These are phyloP conservation scores for Lagopus muta DNA, from an alignment of 2,113 vertebrate genomes.

Conservation along the genomic window DNA sequence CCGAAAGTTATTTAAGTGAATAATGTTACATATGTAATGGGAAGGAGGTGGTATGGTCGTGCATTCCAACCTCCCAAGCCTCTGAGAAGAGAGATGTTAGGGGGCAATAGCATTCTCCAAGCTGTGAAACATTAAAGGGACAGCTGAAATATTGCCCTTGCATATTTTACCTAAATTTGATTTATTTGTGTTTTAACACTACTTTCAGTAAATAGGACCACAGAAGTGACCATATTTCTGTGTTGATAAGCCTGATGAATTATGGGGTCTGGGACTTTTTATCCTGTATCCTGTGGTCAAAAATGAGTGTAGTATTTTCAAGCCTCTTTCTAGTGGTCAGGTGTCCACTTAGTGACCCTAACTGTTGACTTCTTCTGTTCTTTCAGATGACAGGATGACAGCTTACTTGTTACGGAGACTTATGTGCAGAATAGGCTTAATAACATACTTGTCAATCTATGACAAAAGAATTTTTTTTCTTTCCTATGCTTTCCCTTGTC, in stretches of 20 bases:
- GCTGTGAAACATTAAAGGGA: not conserved
- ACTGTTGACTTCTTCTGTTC: not conserved
- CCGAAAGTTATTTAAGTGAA: not conserved
- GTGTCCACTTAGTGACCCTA: not conserved
- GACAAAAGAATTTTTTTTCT: not conserved
- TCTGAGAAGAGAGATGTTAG: not conserved
- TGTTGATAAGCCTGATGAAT: not conserved
- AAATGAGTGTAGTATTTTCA: not conserved
- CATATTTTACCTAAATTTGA: not conserved
- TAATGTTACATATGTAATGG: not conserved
- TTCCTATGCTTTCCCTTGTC: not conserved
- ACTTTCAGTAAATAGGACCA: not conserved
- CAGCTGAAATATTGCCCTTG: not conserved
- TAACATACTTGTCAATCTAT: constrained; percentile 11
- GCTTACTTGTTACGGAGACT: not conserved
- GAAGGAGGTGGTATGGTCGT: not conserved
- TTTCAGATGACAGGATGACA: not conserved
- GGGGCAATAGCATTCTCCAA: not conserved
- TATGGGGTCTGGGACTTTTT: not conserved
- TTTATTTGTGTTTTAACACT: not conserved
- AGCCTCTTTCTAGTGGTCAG: not conserved
- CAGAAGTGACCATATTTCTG: not conserved
- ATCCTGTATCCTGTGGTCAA: not conserved
- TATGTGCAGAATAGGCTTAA: constrained; percentile 31
- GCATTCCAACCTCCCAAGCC: not conserved